A percentile compares a stretch with the other conserved stretches of the same genome.
phyloP scores from a whole-genome alignment of 2,113 vertebrate genomes.

The Hystrix brachyura region DNA sequence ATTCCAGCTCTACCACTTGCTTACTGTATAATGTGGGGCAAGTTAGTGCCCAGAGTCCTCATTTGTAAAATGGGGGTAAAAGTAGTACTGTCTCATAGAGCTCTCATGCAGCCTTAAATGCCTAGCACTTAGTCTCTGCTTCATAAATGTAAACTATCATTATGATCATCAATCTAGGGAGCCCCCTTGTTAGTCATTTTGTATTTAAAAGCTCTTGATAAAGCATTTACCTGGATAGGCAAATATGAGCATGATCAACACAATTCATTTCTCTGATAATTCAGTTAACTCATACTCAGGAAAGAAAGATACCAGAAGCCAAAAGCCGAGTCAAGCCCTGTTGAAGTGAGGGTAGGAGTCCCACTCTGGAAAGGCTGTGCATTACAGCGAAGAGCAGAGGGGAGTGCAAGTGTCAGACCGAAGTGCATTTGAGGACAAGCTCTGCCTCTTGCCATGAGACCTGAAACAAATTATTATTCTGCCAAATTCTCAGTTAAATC shows the following conservation, averaged over 20 bases:
- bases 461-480: background rate
- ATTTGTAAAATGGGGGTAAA: background rate
- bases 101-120: background rate
- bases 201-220: background rate
- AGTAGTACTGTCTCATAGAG: background rate
- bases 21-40: background rate
- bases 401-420: background rate
- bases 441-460: background rate
- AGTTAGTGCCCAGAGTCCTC: background rate
- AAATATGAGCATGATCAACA: background rate
- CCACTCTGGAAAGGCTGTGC: background rate
- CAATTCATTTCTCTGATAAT: background rate
- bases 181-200: background rate
- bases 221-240: background rate
- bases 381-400: fast-evolving
- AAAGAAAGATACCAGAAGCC: background rate
- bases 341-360: background rate
- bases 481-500: background rate
- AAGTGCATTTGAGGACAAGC: background rate
- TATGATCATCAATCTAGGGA: too few species aligned
- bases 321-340: background rate
- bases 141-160: background rate
- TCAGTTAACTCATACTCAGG: background rate
- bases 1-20: background rate
- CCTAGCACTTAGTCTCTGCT: background rate